Evolutionary conservation across 1,140 invertebrate species (phyloP).

Genomic region (Latrodectus geometricus): DNA sequence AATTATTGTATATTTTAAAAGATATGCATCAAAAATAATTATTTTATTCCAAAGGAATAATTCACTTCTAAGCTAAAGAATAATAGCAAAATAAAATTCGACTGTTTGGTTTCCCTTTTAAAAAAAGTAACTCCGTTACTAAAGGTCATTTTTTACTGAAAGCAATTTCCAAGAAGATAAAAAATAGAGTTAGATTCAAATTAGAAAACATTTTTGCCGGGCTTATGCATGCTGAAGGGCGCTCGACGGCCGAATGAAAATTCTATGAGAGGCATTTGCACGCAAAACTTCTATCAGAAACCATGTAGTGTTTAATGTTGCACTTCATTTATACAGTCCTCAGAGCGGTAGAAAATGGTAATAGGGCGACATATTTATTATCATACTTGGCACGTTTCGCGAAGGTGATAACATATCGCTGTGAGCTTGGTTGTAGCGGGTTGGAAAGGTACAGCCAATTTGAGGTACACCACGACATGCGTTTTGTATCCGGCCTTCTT

Average conservation of each 20-base stretch:
- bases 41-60: too few relatives aligned
- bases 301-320: background rate
- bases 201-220: too few relatives aligned
- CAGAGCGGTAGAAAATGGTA: background rate
- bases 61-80: too few relatives aligned
- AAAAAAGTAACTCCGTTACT: too few relatives aligned
- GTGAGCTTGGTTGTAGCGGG: background rate
- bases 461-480: background rate
- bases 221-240: background rate
- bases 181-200: too few relatives aligned
- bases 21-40: too few relatives aligned
- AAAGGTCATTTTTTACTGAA: too few relatives aligned
- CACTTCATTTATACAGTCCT: background rate
- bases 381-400: background rate
- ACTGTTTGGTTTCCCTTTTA: too few relatives aligned
- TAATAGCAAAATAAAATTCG: too few relatives aligned
- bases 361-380: background rate
- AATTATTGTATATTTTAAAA: too few relatives aligned
- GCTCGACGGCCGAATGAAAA: too few relatives aligned
- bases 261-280: background rate
- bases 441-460: background rate
- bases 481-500: background rate
- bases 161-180: too few relatives aligned
- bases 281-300: background rate
- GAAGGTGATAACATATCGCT: background rate